Evolutionary conservation across 2,797 vertebrate genomes (phyloP).

Genomic region (Acomys russatus): DNA sequence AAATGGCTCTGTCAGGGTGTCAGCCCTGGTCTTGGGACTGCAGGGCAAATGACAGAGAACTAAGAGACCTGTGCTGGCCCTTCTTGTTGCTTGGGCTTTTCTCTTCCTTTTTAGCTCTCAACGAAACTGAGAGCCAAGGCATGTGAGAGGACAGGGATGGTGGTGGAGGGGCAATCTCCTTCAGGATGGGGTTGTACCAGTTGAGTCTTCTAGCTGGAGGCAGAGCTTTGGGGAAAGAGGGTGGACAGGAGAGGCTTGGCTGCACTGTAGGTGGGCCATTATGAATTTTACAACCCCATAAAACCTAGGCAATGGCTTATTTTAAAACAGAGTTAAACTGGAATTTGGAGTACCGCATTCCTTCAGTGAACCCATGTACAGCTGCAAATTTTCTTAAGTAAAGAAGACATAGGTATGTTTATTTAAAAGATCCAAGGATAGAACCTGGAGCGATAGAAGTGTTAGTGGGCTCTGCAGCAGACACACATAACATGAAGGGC

Average conservation of each 20-base stretch:
- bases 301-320: neutral
- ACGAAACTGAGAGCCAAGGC: neutral
- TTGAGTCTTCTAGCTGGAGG: neutral
- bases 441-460: neutral
- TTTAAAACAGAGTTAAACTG: conserved; percentile 14
- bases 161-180: neutral
- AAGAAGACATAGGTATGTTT: conserved; percentile 20
- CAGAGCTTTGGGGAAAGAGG: neutral
- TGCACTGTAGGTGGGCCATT: neutral
- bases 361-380: neutral
- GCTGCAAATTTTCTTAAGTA: conserved; percentile 14
- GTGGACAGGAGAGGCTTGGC: neutral
- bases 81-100: neutral
- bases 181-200: too few relatives aligned
- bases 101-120: neutral
- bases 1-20: too few relatives aligned
- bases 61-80: neutral
- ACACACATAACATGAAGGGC: neutral
- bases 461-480: neutral
- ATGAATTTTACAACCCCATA: neutral
- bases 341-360: neutral
- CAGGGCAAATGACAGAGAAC: neutral
- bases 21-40: neutral
- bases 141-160: too few relatives aligned
- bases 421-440: neutral